Percentiles rank a stretch among this genome's conserved stretches.
phyloP scores from a whole-genome alignment of 2,113 vertebrate genomes.

The Eudyptes chrysolophus region DNA sequence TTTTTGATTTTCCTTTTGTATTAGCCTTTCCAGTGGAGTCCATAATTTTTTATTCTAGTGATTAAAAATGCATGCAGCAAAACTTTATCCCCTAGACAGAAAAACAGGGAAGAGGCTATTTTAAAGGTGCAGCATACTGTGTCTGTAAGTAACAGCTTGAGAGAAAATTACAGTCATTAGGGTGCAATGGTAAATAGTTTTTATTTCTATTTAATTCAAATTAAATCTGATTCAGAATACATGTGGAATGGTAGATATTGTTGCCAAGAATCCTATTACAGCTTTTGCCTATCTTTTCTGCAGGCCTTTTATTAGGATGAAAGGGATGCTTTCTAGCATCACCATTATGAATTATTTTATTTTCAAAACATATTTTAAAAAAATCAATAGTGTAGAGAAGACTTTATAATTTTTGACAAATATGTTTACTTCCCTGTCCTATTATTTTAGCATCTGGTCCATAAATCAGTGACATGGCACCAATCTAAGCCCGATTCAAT shows the following conservation, averaged over 20 bases:
- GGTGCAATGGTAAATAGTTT: slow-evolving; percentile 48
- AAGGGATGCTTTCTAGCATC: neutral
- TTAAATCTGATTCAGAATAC: slow-evolving; percentile 62
- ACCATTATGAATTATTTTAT: neutral
- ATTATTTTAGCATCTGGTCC: neutral
- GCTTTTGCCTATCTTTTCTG: slow-evolving; percentile 32
- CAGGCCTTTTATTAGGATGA: neutral
- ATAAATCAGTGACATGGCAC: neutral
- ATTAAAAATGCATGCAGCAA: neutral
- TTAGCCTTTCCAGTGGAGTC: neutral
- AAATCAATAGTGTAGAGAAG: neutral
- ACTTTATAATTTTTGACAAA: neutral
- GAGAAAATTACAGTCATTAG: slow-evolving; percentile 68
- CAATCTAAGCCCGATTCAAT: neutral
- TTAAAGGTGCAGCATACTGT: slow-evolving; percentile 36
- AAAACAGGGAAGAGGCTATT: neutral
- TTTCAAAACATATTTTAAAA: slow-evolving; percentile 15
- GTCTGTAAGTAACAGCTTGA: slow-evolving; percentile 70
- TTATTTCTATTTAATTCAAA: slow-evolving; percentile 70
- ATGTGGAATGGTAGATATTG: neutral
- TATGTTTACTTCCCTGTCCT: neutral
- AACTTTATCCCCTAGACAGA: neutral
- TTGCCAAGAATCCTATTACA: slow-evolving; percentile 41
- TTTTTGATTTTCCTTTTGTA: neutral
- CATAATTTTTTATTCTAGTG: neutral